Evolutionary conservation across 1,140 invertebrate species (phyloP), one percentile per base, ranked within the genome.

Genomic region (Drosophila arawakana): DNA sequence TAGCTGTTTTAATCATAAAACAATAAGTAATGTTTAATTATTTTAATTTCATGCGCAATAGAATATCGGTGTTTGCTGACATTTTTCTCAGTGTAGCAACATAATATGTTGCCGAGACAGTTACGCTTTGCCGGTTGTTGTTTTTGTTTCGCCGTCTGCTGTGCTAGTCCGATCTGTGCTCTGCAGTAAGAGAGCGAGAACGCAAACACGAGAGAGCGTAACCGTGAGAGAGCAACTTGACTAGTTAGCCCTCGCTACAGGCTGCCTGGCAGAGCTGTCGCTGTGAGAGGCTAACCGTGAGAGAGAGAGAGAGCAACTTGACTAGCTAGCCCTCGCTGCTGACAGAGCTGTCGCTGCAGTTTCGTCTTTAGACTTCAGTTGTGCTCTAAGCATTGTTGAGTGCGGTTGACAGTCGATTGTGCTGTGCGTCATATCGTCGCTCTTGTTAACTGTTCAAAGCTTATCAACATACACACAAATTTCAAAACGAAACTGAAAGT

Each of bases 401-500:
- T 73, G 79, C 79, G 80, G 83, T 79, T 52, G 47, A 35, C 50
- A 60, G 15, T 30, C 30, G 44, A 13, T 30, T 11, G 47, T 21
- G 21, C 49, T 54, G 46, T 7, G 21, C n/a, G 21, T 25, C 13
- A 54, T 30, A 13, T 15, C 34, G 37, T 47, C 30, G 25, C 34
- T 49, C 3, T 39, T 4, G 41, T 11, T 47, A 49, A 47, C 63
- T 43, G 34, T 59, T 7, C n/a, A 15, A 52, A 60, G 62, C 63
- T 61, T 67, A 73, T 68, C 46, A 63, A 43, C 49, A 46, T 21
- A 21, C 54, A 25, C 43, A 39, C 30, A 65, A 46, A 61, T 49
- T 21, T 8, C 15, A 18, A 37, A 43, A 43, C 63, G 60, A 80
- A 84, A 85, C 66, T 57, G 60, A 86, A 62, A 75, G 81, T 86